Conservation (phyloP, 2,113 vertebrate species). For the Neofelis nebulosa region DNA sequence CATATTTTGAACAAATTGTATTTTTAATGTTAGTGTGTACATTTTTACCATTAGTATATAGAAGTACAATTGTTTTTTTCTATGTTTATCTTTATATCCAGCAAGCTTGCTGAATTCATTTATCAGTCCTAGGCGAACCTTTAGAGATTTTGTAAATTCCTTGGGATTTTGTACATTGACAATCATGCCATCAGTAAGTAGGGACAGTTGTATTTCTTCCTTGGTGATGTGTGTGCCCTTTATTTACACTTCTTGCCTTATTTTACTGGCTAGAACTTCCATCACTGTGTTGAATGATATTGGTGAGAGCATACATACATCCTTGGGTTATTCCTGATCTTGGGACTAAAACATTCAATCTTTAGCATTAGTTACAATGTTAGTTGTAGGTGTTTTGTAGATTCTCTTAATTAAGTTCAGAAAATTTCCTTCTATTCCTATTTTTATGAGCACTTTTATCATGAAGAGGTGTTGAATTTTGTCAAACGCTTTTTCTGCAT, state of each 20-base stretch:
- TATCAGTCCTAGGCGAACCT: neutral
- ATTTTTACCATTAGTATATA: neutral
- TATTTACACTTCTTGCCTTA: neutral
- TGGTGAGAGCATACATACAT: too few species aligned
- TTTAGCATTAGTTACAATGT: neutral
- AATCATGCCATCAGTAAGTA: neutral
- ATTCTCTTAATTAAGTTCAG: neutral
- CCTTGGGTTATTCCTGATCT: neutral
- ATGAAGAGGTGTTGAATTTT: neutral
- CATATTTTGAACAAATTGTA: neutral
- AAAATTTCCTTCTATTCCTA: neutral
- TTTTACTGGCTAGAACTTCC: neutral
- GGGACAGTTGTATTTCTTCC: neutral
- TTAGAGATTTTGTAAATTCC: neutral
- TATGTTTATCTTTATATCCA: neutral
- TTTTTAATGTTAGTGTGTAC: neutral
- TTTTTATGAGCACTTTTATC: neutral
- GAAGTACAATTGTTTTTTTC: neutral
- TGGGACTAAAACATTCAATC: neutral
- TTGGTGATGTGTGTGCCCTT: neutral
- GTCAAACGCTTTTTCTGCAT: neutral
- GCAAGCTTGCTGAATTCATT: neutral
- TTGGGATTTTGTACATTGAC: neutral
- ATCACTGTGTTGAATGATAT: neutral
- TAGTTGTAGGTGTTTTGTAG: neutral